Conservation (phyloP, 2,797 vertebrate genomes). For the Fratercula arctica region DNA sequence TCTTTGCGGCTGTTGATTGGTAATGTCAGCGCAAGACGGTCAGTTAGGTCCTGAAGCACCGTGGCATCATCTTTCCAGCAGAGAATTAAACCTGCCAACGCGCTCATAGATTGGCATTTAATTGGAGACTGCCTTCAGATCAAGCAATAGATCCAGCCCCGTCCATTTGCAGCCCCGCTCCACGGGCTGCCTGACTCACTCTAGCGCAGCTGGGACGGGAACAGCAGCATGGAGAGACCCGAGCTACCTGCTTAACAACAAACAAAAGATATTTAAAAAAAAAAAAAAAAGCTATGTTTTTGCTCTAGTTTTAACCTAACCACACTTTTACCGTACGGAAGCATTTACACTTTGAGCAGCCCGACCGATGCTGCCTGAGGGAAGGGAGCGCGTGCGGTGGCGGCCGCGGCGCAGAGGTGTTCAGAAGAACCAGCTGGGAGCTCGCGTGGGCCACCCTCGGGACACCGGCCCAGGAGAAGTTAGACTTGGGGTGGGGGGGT, state of each 20-base stretch:
- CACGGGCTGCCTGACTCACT: neutral
- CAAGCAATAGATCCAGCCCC: neutral
- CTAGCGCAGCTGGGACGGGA: neutral
- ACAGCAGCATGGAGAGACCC: neutral
- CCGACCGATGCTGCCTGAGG: neutral
- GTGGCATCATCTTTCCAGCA: neutral
- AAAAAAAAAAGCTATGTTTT: neutral
- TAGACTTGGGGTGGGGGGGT: no score
- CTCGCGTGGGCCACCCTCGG: rapidly evolving
- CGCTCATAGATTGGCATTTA: no score
- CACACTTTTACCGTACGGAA: neutral
- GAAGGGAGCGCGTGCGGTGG: neutral
- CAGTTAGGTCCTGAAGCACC: neutral
- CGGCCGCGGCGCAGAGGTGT: rapidly evolving
- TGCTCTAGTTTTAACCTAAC: neutral
- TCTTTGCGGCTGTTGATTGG: neutral
- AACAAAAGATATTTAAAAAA: neutral
- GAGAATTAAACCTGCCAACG: neutral
- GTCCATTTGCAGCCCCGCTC: neutral
- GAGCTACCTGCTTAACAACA: no score
- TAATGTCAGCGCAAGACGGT: neutral
- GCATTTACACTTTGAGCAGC: no score
- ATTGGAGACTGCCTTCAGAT: neutral
- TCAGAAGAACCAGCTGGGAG: neutral
- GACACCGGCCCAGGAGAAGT: neutral